phyloP scores from a whole-genome alignment of 1,140 invertebrate genomes.

The Drosophila ananassae region DNA sequence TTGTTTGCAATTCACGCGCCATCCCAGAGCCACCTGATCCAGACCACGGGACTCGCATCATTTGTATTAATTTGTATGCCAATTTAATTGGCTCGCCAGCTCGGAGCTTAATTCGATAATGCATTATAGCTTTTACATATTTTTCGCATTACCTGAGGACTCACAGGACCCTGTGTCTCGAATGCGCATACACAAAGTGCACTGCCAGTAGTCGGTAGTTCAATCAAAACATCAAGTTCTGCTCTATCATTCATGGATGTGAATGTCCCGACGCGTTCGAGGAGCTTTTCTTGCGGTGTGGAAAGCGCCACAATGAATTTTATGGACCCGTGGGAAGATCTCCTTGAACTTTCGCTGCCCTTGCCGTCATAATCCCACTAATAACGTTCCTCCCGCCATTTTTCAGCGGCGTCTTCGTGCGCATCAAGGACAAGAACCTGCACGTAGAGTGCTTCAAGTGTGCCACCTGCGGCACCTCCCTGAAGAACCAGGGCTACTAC shows the following conservation, averaged over 20 bases:
- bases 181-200: slow-evolving; percentile 43
- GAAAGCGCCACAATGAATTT: not conserved
- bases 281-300: slow-evolving; percentile 3
- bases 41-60: slow-evolving; percentile 52
- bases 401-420: slow-evolving; percentile 95
- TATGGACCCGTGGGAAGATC: slow-evolving; percentile 5
- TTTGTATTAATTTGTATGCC: slow-evolving; percentile 80
- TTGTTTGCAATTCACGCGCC: slow-evolving; percentile 69
- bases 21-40: slow-evolving; percentile 22
- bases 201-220: slow-evolving; percentile 9
- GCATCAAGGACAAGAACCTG: slow-evolving; percentile 97
- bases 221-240: slow-evolving; percentile 11
- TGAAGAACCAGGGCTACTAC: slow-evolving; percentile 98
- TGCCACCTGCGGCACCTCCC: slow-evolving; percentile 95
- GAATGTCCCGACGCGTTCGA: slow-evolving; percentile 8
- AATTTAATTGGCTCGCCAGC: slow-evolving; percentile 76
- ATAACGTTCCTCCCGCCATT: slow-evolving; percentile 1
- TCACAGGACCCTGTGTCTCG: slow-evolving; percentile 12
- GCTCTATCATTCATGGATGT: slow-evolving; percentile 29
- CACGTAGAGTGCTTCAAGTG: slow-evolving; percentile 99
- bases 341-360: slow-evolving; percentile 3
- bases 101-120: slow-evolving; percentile 75
- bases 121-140: slow-evolving; percentile 62
- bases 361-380: not conserved
- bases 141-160: slow-evolving; percentile 46